Evolutionary conservation across 2,113 vertebrate genomes (phyloP).

Genomic region (Saguinus midas): DNA sequence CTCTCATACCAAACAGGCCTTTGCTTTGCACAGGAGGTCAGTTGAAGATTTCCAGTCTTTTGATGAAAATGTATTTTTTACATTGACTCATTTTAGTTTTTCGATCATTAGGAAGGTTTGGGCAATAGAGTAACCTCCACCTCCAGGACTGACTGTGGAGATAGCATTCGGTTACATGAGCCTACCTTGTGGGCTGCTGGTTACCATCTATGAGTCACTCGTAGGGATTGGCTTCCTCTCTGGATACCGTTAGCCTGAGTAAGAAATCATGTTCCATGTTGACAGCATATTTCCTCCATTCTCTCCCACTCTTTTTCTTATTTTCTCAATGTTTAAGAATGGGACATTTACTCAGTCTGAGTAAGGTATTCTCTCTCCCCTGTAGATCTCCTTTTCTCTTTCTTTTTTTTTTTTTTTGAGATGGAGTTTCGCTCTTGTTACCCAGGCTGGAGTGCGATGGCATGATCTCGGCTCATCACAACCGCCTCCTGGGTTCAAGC

Average conservation of each 20-base stretch:
- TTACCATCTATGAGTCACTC: not conserved
- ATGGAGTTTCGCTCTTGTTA: too few species aligned
- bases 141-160: not conserved
- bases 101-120: not conserved
- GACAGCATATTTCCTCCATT: conserved; percentile 49
- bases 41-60: not conserved
- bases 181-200: not conserved
- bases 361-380: not conserved
- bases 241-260: conserved; percentile 43
- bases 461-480: too few species aligned
- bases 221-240: conserved; percentile 12
- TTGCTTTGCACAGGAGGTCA: not conserved
- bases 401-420: not conserved
- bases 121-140: not conserved
- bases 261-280: conserved; percentile 53
- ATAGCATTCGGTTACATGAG: not conserved
- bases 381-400: not conserved
- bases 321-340: not conserved
- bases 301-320: conserved; percentile 1
- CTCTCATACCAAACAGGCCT: not conserved
- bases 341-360: not conserved
- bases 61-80: conserved; percentile 6
- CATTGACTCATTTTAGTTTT: not conserved
- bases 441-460: too few species aligned
- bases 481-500: too few species aligned